Base-by-base conservation (phyloP, 2,888 invertebrate species). In the Campoplex nolae region DNA sequence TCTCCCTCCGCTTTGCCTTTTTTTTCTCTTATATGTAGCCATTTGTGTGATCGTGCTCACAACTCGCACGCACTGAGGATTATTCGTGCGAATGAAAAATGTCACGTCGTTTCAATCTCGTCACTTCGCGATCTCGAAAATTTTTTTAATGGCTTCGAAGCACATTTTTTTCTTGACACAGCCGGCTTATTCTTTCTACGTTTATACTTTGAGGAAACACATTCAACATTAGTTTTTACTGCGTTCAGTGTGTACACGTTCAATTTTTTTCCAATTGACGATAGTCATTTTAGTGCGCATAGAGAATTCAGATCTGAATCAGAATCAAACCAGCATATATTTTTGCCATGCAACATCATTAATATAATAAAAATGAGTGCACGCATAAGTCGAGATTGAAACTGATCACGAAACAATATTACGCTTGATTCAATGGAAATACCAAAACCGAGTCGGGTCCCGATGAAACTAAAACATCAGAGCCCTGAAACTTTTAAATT, bases 61-160 rank as follows among this genome's bases (percentile, higher is more conserved):
- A 70, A 42, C 67, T 73, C 68, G n/a, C 76, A 54, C 74, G 71
- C 28, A 13, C 28, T 65, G 65, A 80, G 71, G 65, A 83, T 86
- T 86, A 83, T 86, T 81, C 73, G 76, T 51, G 76, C 68, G 82
- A 56, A 58, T 73, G 77, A 77, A 83, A 83, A 80, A 80, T 58
- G 67, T 73, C 76, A 76, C 77, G 73, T 80, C 77, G 73, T 80
- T 86, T 76, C 83, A 83, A 86, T 83, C 83, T 77, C 76, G 67
- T 77, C 83, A 67, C 70, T 23, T 77, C 56, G 67, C 71, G 42
- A 51, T 80, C 32, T 42, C 32, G 51, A 51, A 23, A 74, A 76
- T 65, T 82, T 68, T 75, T 35, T 54, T 42, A 71, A 62, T 62
- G 32, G 28, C 32, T 62, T 6, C 11, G 32, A 62, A 32, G 16